Evolutionary conservation across 1,140 invertebrate species (phyloP).

Genomic region (Aricia agestis): DNA sequence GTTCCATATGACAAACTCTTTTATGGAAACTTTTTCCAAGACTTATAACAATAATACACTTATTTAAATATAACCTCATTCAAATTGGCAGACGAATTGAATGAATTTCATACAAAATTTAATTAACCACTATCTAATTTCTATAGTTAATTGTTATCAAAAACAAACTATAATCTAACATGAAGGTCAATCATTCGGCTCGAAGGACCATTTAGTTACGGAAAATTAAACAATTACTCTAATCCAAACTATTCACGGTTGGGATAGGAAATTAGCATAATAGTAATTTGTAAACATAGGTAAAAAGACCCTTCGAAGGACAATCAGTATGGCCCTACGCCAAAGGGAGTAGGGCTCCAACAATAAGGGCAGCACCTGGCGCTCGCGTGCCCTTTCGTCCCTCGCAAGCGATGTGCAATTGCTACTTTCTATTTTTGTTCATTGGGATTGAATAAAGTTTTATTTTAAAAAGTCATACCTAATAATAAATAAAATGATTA

Average conservation of each 20-base stretch:
- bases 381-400: conserved; percentile 37
- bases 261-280: conserved; percentile 16
- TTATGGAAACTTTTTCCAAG: not conserved
- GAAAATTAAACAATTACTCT: not conserved
- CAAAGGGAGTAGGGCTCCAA: conserved; percentile 18
- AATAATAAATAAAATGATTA: too few relatives aligned
- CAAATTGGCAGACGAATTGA: not conserved
- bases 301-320: not conserved
- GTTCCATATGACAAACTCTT: not conserved
- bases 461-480: too few relatives aligned
- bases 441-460: not conserved
- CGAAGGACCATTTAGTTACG: not conserved
- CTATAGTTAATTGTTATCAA: not conserved
- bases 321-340: not conserved
- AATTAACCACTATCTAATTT: not conserved
- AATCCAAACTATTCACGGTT: not conserved
- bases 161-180: not conserved
- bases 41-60: not conserved
- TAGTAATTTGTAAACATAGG: conserved; percentile 5
- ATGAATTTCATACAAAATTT: not conserved
- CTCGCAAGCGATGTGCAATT: not conserved
- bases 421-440: not conserved
- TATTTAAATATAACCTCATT: not conserved
- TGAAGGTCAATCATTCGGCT: not conserved
- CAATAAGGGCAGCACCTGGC: conserved; percentile 34